These are phyloP conservation scores for Telenomus remus DNA, from an alignment of 1,140 invertebrate genomes.

Conservation along the genomic window DNA sequence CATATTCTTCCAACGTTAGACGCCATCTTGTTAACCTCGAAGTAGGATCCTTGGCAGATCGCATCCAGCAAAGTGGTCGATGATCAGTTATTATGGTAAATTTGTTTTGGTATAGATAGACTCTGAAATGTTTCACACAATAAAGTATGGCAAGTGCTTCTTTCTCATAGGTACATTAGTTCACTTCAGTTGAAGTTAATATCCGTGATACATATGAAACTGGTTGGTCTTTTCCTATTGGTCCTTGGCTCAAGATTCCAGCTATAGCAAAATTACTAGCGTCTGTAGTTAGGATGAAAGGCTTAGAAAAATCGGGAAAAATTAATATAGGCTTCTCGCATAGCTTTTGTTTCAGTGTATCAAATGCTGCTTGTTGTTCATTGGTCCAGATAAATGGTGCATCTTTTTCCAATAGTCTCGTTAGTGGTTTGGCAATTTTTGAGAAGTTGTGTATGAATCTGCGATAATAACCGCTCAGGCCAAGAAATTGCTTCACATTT, in stretches of 20 bases:
- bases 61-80: neutral
- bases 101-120: constrained; percentile 2
- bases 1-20: constrained; percentile 4
- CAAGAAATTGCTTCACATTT: no score
- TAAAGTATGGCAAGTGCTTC: constrained; percentile 3
- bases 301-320: no score
- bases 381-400: no score
- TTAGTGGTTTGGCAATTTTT: no score
- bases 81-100: constrained; percentile 1
- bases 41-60: constrained; percentile 7
- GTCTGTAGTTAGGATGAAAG: no score
- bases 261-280: no score
- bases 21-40: constrained; percentile 6
- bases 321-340: no score
- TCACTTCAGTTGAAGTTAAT: neutral
- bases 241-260: neutral
- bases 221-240: neutral
- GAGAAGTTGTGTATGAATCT: no score
- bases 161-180: constrained; percentile 12
- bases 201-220: constrained; percentile 53
- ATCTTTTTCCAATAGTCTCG: no score
- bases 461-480: no score
- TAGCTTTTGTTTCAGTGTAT: no score
- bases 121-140: constrained; percentile 4
- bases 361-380: no score